A percentile compares a stretch with the other conserved stretches of the same genome.
These are phyloP conservation scores for Camelus dromedarius DNA, from an alignment of 2,113 vertebrate genomes.

Conservation along the genomic window DNA sequence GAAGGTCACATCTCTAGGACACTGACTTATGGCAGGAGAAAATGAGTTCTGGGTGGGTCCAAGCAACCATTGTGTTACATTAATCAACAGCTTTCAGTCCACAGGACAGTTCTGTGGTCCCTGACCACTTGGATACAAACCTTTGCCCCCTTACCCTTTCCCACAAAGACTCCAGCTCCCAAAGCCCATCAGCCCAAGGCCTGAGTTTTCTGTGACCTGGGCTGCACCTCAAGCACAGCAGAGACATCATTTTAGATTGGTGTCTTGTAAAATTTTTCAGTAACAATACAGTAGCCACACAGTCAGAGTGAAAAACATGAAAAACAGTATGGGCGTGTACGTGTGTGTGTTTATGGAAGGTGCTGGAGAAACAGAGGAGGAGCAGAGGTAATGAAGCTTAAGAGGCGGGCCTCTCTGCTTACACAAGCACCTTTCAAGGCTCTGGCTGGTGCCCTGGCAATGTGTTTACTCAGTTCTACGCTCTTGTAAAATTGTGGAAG, in stretches of 20 bases:
- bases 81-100: neutral
- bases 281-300: neutral
- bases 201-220: neutral
- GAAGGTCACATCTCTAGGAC: neutral
- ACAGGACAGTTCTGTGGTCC: neutral
- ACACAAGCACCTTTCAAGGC: fast-evolving
- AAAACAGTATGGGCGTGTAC: neutral
- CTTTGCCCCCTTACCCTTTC: neutral
- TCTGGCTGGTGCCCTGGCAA: fast-evolving
- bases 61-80: neutral
- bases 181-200: neutral
- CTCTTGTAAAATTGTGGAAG: neutral
- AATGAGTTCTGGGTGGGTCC: neutral
- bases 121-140: neutral
- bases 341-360: neutral
- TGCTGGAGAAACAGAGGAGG: neutral
- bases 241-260: neutral
- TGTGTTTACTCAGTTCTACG: neutral
- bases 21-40: neutral
- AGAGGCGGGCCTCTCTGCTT: neutral
- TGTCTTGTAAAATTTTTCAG: neutral
- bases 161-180: neutral
- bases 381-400: neutral
- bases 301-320: neutral
- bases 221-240: neutral